Percentiles rank a stretch among this genome's conserved stretches.
phyloP scores from a whole-genome alignment of 2,113 vertebrate species.

The Chrysemys picta region DNA sequence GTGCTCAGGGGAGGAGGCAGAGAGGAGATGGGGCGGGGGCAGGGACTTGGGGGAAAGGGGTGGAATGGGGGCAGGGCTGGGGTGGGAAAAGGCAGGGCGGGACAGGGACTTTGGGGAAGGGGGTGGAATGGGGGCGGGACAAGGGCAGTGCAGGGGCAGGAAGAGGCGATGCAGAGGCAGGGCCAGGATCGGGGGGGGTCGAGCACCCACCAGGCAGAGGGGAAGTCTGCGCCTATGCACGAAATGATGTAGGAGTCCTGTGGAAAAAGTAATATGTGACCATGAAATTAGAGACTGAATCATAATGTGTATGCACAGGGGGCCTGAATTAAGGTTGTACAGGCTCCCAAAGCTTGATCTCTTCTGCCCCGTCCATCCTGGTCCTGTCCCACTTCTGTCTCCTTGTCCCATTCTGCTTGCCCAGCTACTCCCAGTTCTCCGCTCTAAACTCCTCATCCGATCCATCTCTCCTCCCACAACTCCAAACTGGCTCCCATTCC shows the following conservation, averaged over 20 bases:
- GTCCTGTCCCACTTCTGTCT: background rate
- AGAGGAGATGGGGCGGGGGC: too few species aligned
- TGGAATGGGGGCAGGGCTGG: too few species aligned
- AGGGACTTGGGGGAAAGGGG: too few species aligned
- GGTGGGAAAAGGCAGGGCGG: too few species aligned
- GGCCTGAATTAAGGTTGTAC: background rate
- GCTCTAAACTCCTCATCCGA: background rate
- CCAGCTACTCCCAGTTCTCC: background rate
- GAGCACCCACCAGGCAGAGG: too few species aligned
- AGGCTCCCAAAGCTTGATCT: background rate
- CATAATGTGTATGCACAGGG: background rate
- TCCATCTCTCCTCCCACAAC: background rate
- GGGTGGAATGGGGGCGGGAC: too few species aligned
- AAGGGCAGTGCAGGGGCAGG: too few species aligned
- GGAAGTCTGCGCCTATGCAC: background rate
- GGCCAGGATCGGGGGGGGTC: too few species aligned
- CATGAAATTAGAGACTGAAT: background rate
- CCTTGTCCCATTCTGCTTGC: background rate
- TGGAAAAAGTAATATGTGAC: background rate
- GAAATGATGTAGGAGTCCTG: background rate
- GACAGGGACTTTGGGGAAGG: too few species aligned
- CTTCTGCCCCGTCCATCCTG: background rate
- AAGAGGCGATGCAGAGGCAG: too few species aligned
- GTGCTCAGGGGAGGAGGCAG: too few species aligned
- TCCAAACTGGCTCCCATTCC: background rate